These are phyloP conservation scores for Fukomys damarensis DNA, from an alignment of 2,113 vertebrate genomes.

Conservation along the genomic window DNA sequence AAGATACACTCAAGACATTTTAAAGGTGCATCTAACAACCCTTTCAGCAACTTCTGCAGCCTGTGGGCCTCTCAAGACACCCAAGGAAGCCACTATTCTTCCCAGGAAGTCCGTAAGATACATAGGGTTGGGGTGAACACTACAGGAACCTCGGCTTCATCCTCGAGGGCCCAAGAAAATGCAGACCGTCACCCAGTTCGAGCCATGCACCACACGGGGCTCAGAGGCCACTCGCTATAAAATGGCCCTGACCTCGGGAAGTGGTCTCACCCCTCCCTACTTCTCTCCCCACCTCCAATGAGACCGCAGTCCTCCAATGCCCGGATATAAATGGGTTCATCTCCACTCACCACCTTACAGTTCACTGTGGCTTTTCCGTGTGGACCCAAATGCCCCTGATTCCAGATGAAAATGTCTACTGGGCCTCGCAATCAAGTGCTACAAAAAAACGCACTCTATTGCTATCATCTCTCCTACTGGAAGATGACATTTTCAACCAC, in stretches of 20 bases:
- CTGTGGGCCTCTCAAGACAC: background rate
- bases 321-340: background rate
- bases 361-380: background rate
- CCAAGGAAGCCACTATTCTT: background rate
- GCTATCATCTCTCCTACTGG: background rate
- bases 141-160: background rate
- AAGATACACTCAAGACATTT: background rate
- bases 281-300: no score
- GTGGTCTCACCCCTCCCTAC: fast-evolving
- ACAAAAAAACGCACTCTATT: background rate
- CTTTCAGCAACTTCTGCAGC: background rate
- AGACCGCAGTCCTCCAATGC: background rate
- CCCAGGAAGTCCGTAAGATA: background rate
- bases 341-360: background rate
- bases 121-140: background rate
- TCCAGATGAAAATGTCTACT: background rate
- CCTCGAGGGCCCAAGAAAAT: background rate
- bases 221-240: background rate
- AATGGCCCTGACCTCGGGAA: background rate
- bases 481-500: background rate
- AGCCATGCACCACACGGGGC: background rate
- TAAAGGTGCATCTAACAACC: background rate
- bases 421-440: background rate
- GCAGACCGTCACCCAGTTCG: fast-evolving
- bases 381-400: background rate